phyloP scores from a whole-genome alignment of 2,888 invertebrate genomes.

The Dryococelus australis region DNA sequence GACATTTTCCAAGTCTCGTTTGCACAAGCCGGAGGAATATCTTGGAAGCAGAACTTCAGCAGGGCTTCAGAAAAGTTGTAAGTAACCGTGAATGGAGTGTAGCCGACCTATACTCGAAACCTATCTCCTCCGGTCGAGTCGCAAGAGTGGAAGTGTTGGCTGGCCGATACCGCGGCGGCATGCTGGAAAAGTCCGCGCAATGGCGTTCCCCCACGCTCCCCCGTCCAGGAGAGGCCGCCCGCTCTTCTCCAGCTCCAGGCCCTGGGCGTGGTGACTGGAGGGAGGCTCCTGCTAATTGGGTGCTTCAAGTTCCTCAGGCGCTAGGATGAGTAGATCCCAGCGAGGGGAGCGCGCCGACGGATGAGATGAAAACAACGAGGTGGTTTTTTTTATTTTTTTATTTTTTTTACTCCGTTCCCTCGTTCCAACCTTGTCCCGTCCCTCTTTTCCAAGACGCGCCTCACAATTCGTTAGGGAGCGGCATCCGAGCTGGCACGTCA shows the following conservation, averaged over 20 bases:
- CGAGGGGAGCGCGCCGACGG: neutral
- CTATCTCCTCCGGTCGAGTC: too few relatives aligned
- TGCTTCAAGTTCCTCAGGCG: constrained; percentile 17
- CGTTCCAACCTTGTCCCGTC: neutral
- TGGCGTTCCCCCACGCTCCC: too few relatives aligned
- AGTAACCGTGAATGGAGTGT: too few relatives aligned
- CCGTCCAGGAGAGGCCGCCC: neutral
- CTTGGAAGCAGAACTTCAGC: too few relatives aligned
- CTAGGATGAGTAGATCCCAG: neutral
- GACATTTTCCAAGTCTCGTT: too few relatives aligned
- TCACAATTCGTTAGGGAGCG: constrained; percentile 18
- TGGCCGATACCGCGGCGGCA: too few relatives aligned
- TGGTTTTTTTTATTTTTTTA: neutral
- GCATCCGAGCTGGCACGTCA: constrained; percentile 24
- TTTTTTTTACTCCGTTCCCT: neutral
- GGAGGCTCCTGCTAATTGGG: constrained; percentile 20
- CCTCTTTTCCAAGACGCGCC: neutral
- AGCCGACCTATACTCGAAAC: too few relatives aligned
- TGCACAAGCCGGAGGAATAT: too few relatives aligned
- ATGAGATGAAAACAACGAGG: neutral
- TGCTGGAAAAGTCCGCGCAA: too few relatives aligned
- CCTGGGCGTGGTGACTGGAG: neutral
- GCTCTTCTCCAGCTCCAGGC: neutral
- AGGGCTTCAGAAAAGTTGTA: too few relatives aligned
- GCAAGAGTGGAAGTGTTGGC: too few relatives aligned